These are phyloP conservation scores for Drosophila watanabei DNA, from an alignment of 1,140 invertebrate genomes.

Conservation along the genomic window DNA sequence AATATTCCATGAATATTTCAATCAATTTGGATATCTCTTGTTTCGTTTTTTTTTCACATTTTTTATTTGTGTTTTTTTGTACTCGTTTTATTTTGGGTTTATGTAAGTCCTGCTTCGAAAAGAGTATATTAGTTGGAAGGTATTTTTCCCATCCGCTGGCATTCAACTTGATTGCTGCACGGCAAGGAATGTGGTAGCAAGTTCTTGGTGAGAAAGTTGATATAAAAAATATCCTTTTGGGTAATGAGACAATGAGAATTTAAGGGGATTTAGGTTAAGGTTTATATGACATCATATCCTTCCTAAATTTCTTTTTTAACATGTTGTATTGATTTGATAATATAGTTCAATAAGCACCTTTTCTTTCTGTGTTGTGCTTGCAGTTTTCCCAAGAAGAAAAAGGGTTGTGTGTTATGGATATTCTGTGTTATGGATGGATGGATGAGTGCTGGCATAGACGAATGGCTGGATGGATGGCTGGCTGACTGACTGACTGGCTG, in stretches of 20 bases:
- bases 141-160: slow-evolving; percentile 25
- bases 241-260: too few relatives aligned
- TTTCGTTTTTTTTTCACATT: background rate
- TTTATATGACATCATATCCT: too few relatives aligned
- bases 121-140: slow-evolving; percentile 34
- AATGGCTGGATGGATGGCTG: slow-evolving; percentile 32
- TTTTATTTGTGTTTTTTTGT: background rate
- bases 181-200: background rate
- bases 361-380: slow-evolving; percentile 5
- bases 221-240: too few relatives aligned
- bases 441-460: slow-evolving; percentile 38
- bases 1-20: slow-evolving; percentile 49
- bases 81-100: slow-evolving; percentile 1
- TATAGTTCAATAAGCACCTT: too few relatives aligned
- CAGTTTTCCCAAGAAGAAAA: slow-evolving; percentile 11
- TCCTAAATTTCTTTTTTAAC: too few relatives aligned
- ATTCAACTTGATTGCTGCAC: slow-evolving; percentile 24
- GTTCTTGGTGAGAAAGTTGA: background rate
- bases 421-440: slow-evolving; percentile 46
- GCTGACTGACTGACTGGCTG: slow-evolving; percentile 11
- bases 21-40: slow-evolving; percentile 36
- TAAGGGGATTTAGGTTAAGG: too few relatives aligned
- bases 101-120: slow-evolving; percentile 8
- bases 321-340: too few relatives aligned
- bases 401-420: slow-evolving; percentile 38